Evolutionary conservation across 2,888 invertebrate genomes (phyloP), one percentile per base, ranked within the genome.

Genomic region (Dasysyrphus tricinctus): DNA sequence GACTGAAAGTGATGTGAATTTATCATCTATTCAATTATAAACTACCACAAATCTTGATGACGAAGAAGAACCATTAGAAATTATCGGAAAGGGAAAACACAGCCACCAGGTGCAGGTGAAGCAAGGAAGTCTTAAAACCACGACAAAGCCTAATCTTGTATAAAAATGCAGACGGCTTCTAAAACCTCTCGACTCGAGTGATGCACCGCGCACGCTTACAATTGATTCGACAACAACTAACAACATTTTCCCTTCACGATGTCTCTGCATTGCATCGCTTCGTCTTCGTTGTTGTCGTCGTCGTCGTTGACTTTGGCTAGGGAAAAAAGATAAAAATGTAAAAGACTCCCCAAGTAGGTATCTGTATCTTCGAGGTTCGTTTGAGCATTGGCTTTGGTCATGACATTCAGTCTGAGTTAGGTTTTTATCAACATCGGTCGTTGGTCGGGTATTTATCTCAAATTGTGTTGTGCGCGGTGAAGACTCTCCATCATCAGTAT

Each of bases 351-450:
- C 59, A 42, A 29, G 19, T 8, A 32, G 32, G 32, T 47, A 47
- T 16, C 47, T 63, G 74, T 75, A 59, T n/a, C 70, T 8, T 16
- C 14, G 54, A 73, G 73, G 77, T 74, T 63, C 61, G 81, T 81
- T 81, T 77, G 69, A 57, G 57, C 54, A 44, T 49, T 69, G 75
- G 34, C 86, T 86, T 78, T 86, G 86, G 82, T 86, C 86, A 79
- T 86, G 86, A 86, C 86, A 86, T 86, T 86, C 82, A 86, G 86
- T 86, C 86, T 86, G 54, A 75, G 82, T 86, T 86, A 61, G 72
- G 78, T 75, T 78, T 79, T 86, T 82, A 79, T 70, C 82, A 70
- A 57, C 72, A 79, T 34, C 86, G 86, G 86, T 86, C 72, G 86
- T 78, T 79, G 34, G 81, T 69, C 63, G 80, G 73, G 77, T 67